Evolutionary conservation across 1,140 invertebrate species (phyloP).

Genomic region (Eupristina koningsbergeri): DNA sequence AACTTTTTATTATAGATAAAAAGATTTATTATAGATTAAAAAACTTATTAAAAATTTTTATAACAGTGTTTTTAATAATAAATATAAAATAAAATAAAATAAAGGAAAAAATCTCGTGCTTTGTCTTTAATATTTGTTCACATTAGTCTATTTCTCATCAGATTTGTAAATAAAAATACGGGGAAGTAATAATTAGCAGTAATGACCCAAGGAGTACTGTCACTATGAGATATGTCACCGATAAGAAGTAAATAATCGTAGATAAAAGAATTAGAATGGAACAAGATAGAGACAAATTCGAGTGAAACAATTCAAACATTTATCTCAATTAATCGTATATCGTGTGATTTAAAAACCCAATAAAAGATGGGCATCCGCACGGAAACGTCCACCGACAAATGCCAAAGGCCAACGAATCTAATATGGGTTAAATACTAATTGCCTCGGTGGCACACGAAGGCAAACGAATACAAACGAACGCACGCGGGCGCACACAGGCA

Average conservation of each 20-base stretch:
- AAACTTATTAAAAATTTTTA: too few relatives aligned
- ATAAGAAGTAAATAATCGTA: not conserved
- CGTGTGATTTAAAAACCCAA: slow-evolving; percentile 43
- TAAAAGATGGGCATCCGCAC: slow-evolving; percentile 30
- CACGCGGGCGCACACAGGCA: slow-evolving; percentile 46
- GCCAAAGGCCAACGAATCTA: slow-evolving; percentile 58
- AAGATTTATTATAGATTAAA: too few relatives aligned
- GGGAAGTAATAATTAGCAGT: too few relatives aligned
- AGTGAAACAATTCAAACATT: slow-evolving; percentile 16
- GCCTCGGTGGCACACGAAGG: slow-evolving; percentile 33
- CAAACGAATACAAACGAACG: not conserved
- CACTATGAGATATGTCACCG: not conserved
- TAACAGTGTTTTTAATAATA: too few relatives aligned
- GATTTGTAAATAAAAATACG: too few relatives aligned
- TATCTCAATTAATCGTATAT: slow-evolving; percentile 26
- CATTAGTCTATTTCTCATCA: too few relatives aligned
- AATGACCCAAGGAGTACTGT: not conserved
- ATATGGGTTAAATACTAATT: slow-evolving; percentile 66
- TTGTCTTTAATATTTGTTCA: too few relatives aligned
- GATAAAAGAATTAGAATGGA: not conserved
- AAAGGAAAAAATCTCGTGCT: too few relatives aligned
- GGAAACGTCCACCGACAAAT: slow-evolving; percentile 48
- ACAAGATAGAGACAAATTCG: not conserved
- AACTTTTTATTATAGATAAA: too few relatives aligned
- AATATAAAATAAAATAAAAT: too few relatives aligned